Evolutionary conservation across 2,888 invertebrate species (phyloP), one percentile per base, ranked within the genome.

Genomic region (Arenicola marina): DNA sequence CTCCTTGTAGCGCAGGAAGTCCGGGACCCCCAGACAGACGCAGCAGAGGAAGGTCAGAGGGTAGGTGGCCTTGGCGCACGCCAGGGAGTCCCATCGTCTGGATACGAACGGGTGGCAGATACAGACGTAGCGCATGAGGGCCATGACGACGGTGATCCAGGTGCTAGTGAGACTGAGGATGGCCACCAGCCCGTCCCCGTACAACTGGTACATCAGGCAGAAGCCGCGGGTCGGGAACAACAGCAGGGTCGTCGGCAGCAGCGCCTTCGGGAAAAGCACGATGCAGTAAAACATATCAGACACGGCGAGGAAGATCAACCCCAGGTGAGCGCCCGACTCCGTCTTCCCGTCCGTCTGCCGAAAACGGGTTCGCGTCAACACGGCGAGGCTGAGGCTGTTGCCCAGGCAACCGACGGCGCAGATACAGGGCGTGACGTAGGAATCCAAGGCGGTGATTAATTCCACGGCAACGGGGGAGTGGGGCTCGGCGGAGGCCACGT

Each of bases 71-170:
- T 38, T 33, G 2, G 31, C 44, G 43, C 24, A 33, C 1, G 24
- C 28, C 2, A 32, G 60, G 21, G 21, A 33, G 28, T 34, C 38
- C 43, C 28, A 33, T 18, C 29, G 32, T 18, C 44, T 21, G 0
- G 67, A 59, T 11, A 88, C 87, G 4, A 89, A 88, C 7, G 90
- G 90, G 83, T 89, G 89, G 73, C 90, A 90, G 3, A 91, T 90
- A 65, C 90, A 89, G 33, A 90, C 88, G 81, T 89, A 90, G 48
- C 91, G 86, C 78, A 90, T 90, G 65, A 90, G 86, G 26, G 91
- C 90, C 70, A 91, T 84, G 7, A 89, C 89, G 58, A 90, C 84
- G n/a, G 91, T 87, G 89, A 91, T 89, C 87, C 90, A 87, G 2
- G 90, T 90, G 59, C 90, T 90, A 11, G 89, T 88, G 45, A 90